Base-by-base conservation (phyloP, 2,797 vertebrate genomes). In the Paramormyrops hopkinsi region DNA sequence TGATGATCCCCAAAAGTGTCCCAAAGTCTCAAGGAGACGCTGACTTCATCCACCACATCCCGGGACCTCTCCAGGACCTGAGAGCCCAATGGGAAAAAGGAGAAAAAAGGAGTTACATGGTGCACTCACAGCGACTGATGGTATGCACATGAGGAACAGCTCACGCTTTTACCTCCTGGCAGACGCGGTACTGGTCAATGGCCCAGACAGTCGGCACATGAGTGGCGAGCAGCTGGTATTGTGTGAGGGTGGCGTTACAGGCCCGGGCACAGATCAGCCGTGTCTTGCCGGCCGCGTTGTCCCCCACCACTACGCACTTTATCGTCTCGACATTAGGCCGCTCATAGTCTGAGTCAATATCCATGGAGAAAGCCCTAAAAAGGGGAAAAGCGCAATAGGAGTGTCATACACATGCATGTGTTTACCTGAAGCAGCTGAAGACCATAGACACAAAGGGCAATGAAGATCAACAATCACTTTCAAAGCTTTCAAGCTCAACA, bases 171-270 rank as follows among this genome's bases (percentile, higher is more conserved):
- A 97, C 97, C 97, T 97, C 97, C 95, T 98, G 97, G 96, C 97
- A 97, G 91, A 98, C 97, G 53, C 97, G 96, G 95, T 98, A 98
- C 94, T 97, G 97, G 96, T 98, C 97, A 93, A 98, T 97, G 95
- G 97, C 97, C 97, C 97, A 98, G 92, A 97, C 97, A 89, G 97
- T 98, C 94, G 97, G 97, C 95, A 97, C 97, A 93, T 97, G 97
- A 91, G 97, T 97, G 94, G 97, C 97, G 33, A 97, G 97, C 93
- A 98, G 97, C 96, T 97, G 97, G 96, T 98, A 97, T 95, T 98
- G 97, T 92, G 96, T 97, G 94, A 98, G 97, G 91, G 97, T 97
- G 94, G 97, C 96, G 92, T 98, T 98, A 95, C 97, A 98, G 93
- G 97, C 97, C 83, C 97, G 95, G 91, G 97, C 97, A 91, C 97